Evolutionary conservation across 2,888 invertebrate genomes (phyloP).

Genomic region (Isoperla grammatica): DNA sequence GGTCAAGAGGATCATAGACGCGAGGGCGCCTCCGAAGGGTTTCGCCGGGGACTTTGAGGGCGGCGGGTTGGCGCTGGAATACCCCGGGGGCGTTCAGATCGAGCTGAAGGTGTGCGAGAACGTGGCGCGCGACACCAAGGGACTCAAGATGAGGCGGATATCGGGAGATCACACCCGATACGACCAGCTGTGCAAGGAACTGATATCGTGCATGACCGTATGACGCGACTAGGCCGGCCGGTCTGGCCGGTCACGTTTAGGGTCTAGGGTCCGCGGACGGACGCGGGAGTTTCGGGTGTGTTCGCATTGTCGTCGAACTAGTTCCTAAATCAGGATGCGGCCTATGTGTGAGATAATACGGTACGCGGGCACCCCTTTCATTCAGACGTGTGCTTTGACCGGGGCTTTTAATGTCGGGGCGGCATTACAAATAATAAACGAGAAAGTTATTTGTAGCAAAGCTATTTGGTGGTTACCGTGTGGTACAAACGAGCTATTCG

Average conservation of each 20-base stretch:
- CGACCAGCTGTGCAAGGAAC: conserved; percentile 79
- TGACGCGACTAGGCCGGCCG: conserved; percentile 37
- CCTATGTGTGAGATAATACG: too few relatives aligned
- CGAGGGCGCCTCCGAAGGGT: conserved; percentile 66
- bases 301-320: background rate
- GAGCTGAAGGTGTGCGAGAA: conserved; percentile 73
- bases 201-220: conserved; percentile 80
- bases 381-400: too few relatives aligned
- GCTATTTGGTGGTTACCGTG: too few relatives aligned
- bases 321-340: too few relatives aligned
- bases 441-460: too few relatives aligned
- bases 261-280: too few relatives aligned
- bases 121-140: conserved; percentile 59
- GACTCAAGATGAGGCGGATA: conserved; percentile 77
- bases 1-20: conserved; percentile 72
- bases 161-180: conserved; percentile 85
- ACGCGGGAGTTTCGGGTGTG: too few relatives aligned
- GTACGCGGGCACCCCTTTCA: too few relatives aligned
- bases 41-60: conserved; percentile 42
- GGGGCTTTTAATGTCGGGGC: too few relatives aligned
- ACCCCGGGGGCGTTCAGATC: conserved; percentile 80
- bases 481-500: too few relatives aligned
- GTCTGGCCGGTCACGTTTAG: too few relatives aligned
- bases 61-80: conserved; percentile 58
- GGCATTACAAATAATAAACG: too few relatives aligned